These are phyloP conservation scores for Clarias platycephalus DNA, from an alignment of 2,797 vertebrate genomes.

Conservation along the genomic window DNA sequence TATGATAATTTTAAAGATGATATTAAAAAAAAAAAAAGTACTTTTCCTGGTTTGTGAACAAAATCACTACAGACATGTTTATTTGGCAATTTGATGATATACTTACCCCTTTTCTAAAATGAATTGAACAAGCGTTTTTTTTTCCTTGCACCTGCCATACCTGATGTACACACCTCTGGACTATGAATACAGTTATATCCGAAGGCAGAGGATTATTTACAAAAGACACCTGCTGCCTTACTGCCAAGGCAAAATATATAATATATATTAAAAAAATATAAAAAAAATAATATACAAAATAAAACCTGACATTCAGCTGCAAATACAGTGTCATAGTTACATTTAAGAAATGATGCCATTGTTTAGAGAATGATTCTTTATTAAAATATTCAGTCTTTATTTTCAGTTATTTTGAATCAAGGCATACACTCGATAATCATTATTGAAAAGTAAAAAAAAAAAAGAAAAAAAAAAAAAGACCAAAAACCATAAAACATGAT, in stretches of 20 bases:
- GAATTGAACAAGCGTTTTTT: slow-evolving; percentile 58
- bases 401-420: slow-evolving; percentile 57
- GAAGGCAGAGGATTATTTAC: slow-evolving; percentile 62
- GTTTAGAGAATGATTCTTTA: slow-evolving; percentile 55
- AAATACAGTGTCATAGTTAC: slow-evolving; percentile 37
- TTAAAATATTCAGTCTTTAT: slow-evolving; percentile 59
- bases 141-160: slow-evolving; percentile 1
- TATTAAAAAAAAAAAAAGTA: neutral
- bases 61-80: slow-evolving; percentile 52
- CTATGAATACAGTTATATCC: slow-evolving; percentile 64
- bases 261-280: too few species aligned
- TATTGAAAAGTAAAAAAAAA: slow-evolving; percentile 45
- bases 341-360: slow-evolving; percentile 49
- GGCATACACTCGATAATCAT: slow-evolving; percentile 57
- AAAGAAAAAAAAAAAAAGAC: slow-evolving; percentile 32
- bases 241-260: slow-evolving; percentile 42
- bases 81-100: slow-evolving; percentile 59
- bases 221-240: slow-evolving; percentile 52
- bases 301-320: slow-evolving; percentile 43
- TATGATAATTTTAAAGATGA: too few species aligned
- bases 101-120: slow-evolving; percentile 70
- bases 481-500: slow-evolving; percentile 16
- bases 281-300: too few species aligned
- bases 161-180: slow-evolving; percentile 45
- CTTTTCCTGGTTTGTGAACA: slow-evolving; percentile 36